Evolutionary conservation across 2,113 vertebrate genomes (phyloP).

Genomic region (Lampris incognitus): DNA sequence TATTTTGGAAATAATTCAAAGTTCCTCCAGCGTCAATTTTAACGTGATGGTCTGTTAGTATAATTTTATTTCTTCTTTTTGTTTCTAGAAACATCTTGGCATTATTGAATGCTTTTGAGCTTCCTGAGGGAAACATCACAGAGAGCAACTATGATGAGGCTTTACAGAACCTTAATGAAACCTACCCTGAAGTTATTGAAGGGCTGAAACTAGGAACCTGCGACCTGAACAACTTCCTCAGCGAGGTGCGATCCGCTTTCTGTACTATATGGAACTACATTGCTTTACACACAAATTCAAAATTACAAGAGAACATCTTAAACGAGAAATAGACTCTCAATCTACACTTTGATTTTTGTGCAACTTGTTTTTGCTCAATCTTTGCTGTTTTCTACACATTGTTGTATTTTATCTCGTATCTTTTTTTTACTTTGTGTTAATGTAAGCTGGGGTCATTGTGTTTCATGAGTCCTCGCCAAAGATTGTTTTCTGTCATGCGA

Average conservation of each 20-base stretch:
- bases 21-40: too few relatives aligned
- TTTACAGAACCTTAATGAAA: slow-evolving; percentile 55
- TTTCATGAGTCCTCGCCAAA: too few relatives aligned
- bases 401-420: too few relatives aligned
- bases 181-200: slow-evolving; percentile 49
- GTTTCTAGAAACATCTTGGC: slow-evolving; percentile 70
- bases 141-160: slow-evolving; percentile 62
- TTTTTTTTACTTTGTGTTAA: too few relatives aligned
- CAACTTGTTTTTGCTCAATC: too few relatives aligned
- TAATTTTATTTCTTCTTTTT: not conserved
- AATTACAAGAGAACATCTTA: too few relatives aligned
- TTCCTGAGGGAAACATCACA: slow-evolving; percentile 64
- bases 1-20: not conserved
- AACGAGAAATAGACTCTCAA: too few relatives aligned
- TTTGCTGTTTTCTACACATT: too few relatives aligned
- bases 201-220: slow-evolving; percentile 65
- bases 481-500: too few relatives aligned
- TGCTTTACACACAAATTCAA: not conserved
- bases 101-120: slow-evolving; percentile 73
- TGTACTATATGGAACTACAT: not conserved
- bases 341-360: too few relatives aligned
- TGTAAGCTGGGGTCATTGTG: too few relatives aligned
- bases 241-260: slow-evolving; percentile 60
- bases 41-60: not conserved
- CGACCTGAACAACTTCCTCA: slow-evolving; percentile 71